These are phyloP conservation scores for Trachemys scripta DNA, from an alignment of 2,113 vertebrate species.

Conservation along the genomic window DNA sequence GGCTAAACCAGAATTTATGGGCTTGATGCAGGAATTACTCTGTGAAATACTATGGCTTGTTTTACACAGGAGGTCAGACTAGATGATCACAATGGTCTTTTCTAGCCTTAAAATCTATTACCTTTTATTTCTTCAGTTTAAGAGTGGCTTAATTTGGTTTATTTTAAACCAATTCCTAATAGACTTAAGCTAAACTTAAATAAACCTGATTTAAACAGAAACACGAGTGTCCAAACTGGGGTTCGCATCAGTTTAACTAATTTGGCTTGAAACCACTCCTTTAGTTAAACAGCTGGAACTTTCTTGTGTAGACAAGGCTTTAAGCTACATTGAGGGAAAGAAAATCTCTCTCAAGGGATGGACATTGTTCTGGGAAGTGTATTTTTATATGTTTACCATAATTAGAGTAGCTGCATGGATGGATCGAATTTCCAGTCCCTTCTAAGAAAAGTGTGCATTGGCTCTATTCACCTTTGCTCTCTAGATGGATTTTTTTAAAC, in stretches of 20 bases:
- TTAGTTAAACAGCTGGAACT: conserved; percentile 15
- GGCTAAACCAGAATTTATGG: background rate
- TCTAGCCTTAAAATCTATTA: background rate
- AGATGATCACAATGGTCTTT: background rate
- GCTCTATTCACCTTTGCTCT: conserved; percentile 44
- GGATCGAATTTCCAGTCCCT: background rate
- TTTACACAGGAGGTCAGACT: background rate
- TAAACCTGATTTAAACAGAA: conserved; percentile 30
- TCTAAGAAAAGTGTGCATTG: conserved; percentile 49
- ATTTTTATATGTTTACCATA: background rate
- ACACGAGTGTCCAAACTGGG: background rate
- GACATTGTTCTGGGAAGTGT: background rate
- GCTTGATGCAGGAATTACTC: rapidly evolving
- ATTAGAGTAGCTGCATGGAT: conserved; percentile 15
- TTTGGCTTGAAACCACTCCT: background rate
- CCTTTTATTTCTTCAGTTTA: background rate
- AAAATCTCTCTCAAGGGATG: background rate
- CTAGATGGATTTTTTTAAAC: conserved; percentile 46
- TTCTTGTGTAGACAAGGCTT: conserved; percentile 33
- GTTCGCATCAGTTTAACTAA: background rate
- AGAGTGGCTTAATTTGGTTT: background rate
- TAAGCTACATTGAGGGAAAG: background rate
- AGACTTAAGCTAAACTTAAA: background rate
- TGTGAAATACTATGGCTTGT: background rate
- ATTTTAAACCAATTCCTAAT: background rate